These are phyloP conservation scores for Hypolimnas misippus DNA, from an alignment of 2,888 invertebrate genomes.

Conservation along the genomic window DNA sequence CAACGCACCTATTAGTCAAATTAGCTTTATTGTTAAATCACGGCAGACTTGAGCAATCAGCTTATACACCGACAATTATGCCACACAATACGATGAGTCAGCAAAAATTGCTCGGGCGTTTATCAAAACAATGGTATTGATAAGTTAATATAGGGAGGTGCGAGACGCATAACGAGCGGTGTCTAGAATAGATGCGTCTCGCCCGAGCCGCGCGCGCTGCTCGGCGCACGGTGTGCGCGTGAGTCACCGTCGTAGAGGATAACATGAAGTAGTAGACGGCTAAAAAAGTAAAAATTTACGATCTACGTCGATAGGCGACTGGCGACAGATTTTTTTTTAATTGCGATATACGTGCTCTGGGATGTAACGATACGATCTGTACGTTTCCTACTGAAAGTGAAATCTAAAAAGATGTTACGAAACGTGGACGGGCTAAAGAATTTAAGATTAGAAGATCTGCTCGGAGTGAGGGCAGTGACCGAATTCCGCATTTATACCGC, in stretches of 20 bases:
- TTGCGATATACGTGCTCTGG: constrained; percentile 57
- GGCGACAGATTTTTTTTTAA: constrained; percentile 55
- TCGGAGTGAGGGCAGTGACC: constrained; percentile 75
- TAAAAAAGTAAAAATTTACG: constrained; percentile 56
- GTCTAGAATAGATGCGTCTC: constrained; percentile 68
- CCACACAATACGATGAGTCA: constrained; percentile 81
- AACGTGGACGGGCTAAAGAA: constrained; percentile 57
- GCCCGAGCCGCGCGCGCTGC: constrained; percentile 55
- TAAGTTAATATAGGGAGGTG: constrained; percentile 81
- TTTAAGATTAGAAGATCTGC: constrained; percentile 75
- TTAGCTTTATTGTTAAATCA: constrained; percentile 80
- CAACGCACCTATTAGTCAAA: constrained; percentile 84
- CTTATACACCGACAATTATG: constrained; percentile 80
- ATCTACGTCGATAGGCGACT: constrained; percentile 60
- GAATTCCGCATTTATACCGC: constrained; percentile 80
- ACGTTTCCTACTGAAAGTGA: constrained; percentile 65
- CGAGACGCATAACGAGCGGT: constrained; percentile 73
- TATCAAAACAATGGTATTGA: constrained; percentile 84
- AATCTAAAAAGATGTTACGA: constrained; percentile 71
- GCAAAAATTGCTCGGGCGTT: constrained; percentile 77
- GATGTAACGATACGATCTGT: constrained; percentile 57
- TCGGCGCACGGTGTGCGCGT: too few relatives aligned
- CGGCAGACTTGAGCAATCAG: constrained; percentile 75
- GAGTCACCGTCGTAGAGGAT: constrained; percentile 61
- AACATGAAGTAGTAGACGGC: constrained; percentile 46